Evolutionary conservation across 2,888 invertebrate species (phyloP).

Genomic region (Heliconius ethilla): DNA sequence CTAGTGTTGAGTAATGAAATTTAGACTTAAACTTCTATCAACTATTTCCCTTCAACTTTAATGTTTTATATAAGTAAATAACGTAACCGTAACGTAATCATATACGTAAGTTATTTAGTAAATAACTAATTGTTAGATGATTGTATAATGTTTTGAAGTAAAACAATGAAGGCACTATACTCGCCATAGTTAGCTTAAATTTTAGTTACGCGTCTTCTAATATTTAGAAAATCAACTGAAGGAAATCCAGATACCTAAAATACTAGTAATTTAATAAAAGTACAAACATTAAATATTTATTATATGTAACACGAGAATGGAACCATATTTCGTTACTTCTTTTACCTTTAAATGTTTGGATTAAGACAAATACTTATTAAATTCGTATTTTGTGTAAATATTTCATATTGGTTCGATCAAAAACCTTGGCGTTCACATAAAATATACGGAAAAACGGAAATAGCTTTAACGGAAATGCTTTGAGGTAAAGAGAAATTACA

Average conservation of each 20-base stretch:
- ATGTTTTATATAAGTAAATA: too few species aligned
- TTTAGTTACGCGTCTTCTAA: too few species aligned
- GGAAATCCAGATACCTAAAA: neutral
- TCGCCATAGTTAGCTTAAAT: too few species aligned
- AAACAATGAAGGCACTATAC: too few species aligned
- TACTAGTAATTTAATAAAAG: neutral
- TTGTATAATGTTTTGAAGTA: too few species aligned
- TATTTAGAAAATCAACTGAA: too few species aligned
- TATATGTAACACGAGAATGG: neutral
- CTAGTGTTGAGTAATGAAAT: too few species aligned
- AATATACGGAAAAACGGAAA: conserved; percentile 19
- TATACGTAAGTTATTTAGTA: too few species aligned
- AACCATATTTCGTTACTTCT: neutral
- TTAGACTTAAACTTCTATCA: too few species aligned
- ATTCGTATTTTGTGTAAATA: conserved; percentile 22
- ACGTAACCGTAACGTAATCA: too few species aligned
- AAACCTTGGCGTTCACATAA: conserved; percentile 10
- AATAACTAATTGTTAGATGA: too few species aligned
- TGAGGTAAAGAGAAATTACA: conserved; percentile 21
- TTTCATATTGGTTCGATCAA: conserved; percentile 18
- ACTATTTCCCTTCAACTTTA: too few species aligned
- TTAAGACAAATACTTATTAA: neutral
- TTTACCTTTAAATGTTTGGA: neutral
- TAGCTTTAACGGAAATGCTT: conserved; percentile 15
- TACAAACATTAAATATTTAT: neutral